Percentiles rank a stretch among this genome's conserved stretches.
phyloP scores from a whole-genome alignment of 2,797 vertebrate species.

The Garrulus glandarius region DNA sequence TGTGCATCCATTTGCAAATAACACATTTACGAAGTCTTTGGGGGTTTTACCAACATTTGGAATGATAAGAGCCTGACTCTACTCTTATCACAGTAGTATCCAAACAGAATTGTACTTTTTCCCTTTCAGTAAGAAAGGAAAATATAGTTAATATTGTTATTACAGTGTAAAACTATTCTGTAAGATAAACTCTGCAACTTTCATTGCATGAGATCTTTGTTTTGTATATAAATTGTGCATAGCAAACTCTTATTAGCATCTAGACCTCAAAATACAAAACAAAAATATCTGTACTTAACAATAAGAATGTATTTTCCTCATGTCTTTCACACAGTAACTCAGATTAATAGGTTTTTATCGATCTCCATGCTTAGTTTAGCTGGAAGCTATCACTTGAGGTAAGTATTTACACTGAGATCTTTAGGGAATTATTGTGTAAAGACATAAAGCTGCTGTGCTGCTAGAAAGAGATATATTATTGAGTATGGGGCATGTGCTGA shows the following conservation, averaged over 20 bases:
- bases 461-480: slow-evolving; percentile 55
- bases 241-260: not conserved
- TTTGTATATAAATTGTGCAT: not conserved
- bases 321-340: not conserved
- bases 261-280: not conserved
- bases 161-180: not conserved
- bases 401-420: not conserved
- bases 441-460: not conserved
- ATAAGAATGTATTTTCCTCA: not conserved
- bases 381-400: not conserved
- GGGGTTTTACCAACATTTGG: not conserved
- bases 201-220: not conserved
- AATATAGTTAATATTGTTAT: not conserved
- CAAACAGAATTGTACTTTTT: slow-evolving; percentile 1
- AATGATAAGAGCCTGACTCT: slow-evolving; percentile 7
- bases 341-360: not conserved
- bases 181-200: not conserved
- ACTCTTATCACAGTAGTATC: slow-evolving; percentile 12
- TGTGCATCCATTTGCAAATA: not conserved
- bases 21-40: not conserved
- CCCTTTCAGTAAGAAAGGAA: not conserved
- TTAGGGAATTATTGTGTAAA: slow-evolving; percentile 14
- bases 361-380: not conserved
- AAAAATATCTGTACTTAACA: not conserved
- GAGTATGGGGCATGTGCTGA: slow-evolving; percentile 32